phyloP scores from a whole-genome alignment of 2,113 vertebrate genomes.

The Leptodactylus fuscus region DNA sequence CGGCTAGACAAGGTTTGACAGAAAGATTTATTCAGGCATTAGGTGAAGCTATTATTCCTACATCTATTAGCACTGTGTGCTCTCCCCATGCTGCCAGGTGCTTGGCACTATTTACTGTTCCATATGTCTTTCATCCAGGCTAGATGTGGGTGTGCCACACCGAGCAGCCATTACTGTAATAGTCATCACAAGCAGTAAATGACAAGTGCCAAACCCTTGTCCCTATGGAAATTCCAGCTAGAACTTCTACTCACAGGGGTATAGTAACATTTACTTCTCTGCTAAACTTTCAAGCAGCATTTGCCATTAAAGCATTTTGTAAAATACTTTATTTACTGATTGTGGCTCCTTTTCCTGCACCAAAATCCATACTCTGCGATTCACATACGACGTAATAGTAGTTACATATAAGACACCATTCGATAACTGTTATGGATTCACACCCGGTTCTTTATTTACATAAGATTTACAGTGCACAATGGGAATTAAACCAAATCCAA shows the following conservation, averaged over 20 bases:
- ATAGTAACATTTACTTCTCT: too few species aligned
- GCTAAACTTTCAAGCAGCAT: too few species aligned
- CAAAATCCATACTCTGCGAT: too few species aligned
- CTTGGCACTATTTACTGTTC: slow-evolving; percentile 21
- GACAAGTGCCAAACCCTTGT: neutral
- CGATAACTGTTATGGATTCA: too few species aligned
- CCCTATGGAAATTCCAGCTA: neutral
- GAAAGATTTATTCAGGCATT: slow-evolving; percentile 4
- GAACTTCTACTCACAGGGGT: too few species aligned
- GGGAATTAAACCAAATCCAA: neutral
- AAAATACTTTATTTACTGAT: too few species aligned
- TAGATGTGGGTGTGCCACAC: neutral
- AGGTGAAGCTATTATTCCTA: neutral
- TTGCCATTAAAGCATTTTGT: too few species aligned
- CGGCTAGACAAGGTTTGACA: neutral
- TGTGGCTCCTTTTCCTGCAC: too few species aligned
- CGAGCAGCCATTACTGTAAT: neutral
- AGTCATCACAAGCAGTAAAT: neutral
- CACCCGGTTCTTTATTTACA: slow-evolving; percentile 46
- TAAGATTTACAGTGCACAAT: slow-evolving; percentile 12
- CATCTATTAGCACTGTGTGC: neutral
- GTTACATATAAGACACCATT: too few species aligned
- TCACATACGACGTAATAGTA: too few species aligned
- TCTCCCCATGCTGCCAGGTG: slow-evolving; percentile 11
- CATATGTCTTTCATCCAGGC: neutral